These are phyloP conservation scores for Drosophila austrosaltans DNA, from an alignment of 2,888 invertebrate genomes.

Conservation along the genomic window DNA sequence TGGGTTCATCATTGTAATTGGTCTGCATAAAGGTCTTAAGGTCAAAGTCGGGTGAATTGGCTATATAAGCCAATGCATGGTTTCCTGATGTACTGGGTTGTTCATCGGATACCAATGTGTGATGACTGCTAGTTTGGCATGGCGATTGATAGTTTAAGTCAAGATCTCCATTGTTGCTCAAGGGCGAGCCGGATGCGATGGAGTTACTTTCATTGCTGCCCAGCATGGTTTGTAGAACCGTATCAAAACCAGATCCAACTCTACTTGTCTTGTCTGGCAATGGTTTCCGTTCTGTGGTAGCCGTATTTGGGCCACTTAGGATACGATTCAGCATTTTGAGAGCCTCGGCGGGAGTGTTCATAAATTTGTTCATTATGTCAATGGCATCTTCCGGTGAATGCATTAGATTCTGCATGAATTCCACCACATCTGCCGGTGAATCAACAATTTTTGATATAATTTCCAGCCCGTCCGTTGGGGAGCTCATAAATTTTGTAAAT, in stretches of 20 bases:
- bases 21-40: conserved; percentile 70
- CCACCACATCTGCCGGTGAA: conserved; percentile 83
- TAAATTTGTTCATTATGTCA: conserved; percentile 83
- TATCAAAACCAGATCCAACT: conserved; percentile 49
- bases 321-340: conserved; percentile 82
- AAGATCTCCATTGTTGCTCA: conserved; percentile 54
- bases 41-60: conserved; percentile 69
- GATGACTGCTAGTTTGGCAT: conserved; percentile 19
- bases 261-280: conserved; percentile 29
- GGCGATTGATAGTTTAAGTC: conserved; percentile 71
- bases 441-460: conserved; percentile 83
- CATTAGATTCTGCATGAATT: conserved; percentile 83
- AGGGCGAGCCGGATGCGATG: conserved; percentile 45
- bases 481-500: conserved; percentile 84
- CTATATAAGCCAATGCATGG: conserved; percentile 47
- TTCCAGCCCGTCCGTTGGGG: conserved; percentile 84
- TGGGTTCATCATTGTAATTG: conserved; percentile 59
- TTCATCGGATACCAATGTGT: conserved; percentile 34
- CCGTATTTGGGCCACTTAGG: conserved; percentile 74
- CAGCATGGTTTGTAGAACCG: conserved; percentile 73
- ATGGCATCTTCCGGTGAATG: conserved; percentile 83
- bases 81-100: conserved; percentile 66
- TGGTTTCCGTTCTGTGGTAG: conserved; percentile 42
- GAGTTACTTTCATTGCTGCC: conserved; percentile 53
- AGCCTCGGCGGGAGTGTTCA: conserved; percentile 83